Evolutionary conservation across 2,113 vertebrate genomes (phyloP).

Genomic region (Ceratotherium simum): DNA sequence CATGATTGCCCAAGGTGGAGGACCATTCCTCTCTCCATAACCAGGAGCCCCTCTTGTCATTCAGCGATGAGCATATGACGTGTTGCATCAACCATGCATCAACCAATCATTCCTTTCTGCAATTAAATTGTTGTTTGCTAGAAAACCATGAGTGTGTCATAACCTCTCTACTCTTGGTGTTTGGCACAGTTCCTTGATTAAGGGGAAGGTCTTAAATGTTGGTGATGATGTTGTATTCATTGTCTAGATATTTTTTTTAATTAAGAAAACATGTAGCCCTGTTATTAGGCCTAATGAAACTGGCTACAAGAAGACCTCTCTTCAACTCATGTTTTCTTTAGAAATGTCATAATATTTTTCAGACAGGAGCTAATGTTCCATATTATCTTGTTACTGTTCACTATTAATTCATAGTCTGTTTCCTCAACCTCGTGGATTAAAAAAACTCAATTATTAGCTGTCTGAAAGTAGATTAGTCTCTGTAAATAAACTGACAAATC

Average conservation of each 20-base stretch:
- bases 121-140: background rate
- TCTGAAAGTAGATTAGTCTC: background rate
- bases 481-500: background rate
- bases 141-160: accelerated
- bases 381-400: background rate
- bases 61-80: background rate
- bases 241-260: background rate
- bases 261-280: background rate
- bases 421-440: background rate
- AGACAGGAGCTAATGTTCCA: background rate
- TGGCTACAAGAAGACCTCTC: background rate
- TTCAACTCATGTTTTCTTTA: background rate
- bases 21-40: background rate
- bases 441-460: background rate
- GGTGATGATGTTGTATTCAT: background rate
- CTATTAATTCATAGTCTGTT: background rate
- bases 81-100: background rate
- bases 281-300: background rate
- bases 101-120: background rate
- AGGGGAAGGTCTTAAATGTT: background rate
- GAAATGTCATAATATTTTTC: background rate
- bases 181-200: background rate
- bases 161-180: background rate
- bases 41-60: background rate
- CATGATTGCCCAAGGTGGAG: background rate